Conservation (phyloP, 1,140 invertebrate genomes). For the Calliphora vicina region DNA sequence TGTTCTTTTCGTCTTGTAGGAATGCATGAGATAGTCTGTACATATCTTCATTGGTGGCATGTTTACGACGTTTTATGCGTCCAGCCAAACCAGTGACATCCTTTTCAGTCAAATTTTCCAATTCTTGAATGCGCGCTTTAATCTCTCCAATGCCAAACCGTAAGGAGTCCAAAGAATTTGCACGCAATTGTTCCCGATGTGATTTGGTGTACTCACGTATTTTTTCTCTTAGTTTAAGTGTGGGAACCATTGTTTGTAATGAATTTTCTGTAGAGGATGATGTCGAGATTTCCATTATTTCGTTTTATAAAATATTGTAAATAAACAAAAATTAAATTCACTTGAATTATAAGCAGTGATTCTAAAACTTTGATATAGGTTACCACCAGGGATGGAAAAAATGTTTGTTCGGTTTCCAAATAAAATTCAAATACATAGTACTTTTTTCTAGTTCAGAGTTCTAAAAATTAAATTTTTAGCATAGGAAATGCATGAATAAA, state of each 20-base stretch:
- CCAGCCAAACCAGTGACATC: conserved; percentile 50
- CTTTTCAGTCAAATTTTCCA: conserved; percentile 50
- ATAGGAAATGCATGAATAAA: too few relatives aligned
- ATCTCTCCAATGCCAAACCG: conserved; percentile 57
- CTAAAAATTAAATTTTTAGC: too few relatives aligned
- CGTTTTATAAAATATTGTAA: background rate
- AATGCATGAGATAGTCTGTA: conserved; percentile 55
- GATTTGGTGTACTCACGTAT: conserved; percentile 47
- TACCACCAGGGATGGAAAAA: too few relatives aligned
- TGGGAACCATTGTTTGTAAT: background rate
- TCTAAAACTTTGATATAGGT: too few relatives aligned
- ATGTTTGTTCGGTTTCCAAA: too few relatives aligned
- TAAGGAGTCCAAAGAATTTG: conserved; percentile 47
- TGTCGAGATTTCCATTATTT: background rate
- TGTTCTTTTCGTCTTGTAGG: conserved; percentile 51
- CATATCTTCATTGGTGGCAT: conserved; percentile 54
- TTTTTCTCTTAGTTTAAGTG: conserved; percentile 43
- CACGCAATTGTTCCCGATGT: conserved; percentile 46
- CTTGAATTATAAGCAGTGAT: too few relatives aligned
- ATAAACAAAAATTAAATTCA: background rate
- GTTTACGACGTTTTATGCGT: conserved; percentile 57
- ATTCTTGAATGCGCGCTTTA: conserved; percentile 45
- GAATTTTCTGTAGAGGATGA: background rate
- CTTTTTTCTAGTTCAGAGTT: too few relatives aligned
- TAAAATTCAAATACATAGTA: too few relatives aligned